These are phyloP conservation scores for Thalpophila matura DNA, from an alignment of 2,888 invertebrate genomes.

Conservation along the genomic window DNA sequence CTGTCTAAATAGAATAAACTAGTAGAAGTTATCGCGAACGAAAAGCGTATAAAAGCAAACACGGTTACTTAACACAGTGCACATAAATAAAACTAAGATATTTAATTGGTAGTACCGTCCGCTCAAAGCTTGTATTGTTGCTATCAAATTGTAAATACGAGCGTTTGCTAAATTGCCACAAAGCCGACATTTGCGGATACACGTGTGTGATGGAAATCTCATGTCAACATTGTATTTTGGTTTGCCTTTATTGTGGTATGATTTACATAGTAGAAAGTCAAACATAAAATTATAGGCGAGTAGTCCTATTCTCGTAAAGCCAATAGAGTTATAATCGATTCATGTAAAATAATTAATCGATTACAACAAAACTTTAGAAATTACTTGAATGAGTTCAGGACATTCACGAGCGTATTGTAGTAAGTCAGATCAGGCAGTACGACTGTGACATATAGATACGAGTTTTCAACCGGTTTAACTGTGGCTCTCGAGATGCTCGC, in stretches of 20 bases:
- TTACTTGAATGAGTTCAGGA: background rate
- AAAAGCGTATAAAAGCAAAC: slow-evolving; percentile 70
- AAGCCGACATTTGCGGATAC: slow-evolving; percentile 48
- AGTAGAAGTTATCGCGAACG: slow-evolving; percentile 63
- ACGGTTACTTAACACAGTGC: slow-evolving; percentile 71
- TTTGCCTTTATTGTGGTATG: slow-evolving; percentile 56
- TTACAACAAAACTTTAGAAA: background rate
- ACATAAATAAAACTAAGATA: slow-evolving; percentile 74
- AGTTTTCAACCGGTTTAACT: slow-evolving; percentile 69
- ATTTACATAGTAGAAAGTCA: slow-evolving; percentile 54
- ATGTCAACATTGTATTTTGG: slow-evolving; percentile 64
- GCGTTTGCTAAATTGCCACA: slow-evolving; percentile 57
- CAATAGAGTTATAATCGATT: slow-evolving; percentile 1
- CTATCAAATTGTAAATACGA: slow-evolving; percentile 60
- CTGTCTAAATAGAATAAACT: slow-evolving; percentile 68
- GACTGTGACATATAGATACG: slow-evolving; percentile 69
- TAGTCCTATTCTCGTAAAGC: background rate
- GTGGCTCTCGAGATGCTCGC: slow-evolving; percentile 62
- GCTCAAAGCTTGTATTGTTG: slow-evolving; percentile 63
- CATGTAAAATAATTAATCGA: background rate
- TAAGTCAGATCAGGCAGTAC: slow-evolving; percentile 57
- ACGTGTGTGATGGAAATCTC: slow-evolving; percentile 57
- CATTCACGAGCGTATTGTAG: slow-evolving; percentile 45
- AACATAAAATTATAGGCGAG: slow-evolving; percentile 36
- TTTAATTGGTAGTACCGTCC: slow-evolving; percentile 74